Percentiles rank a stretch among this genome's conserved stretches.
phyloP scores from a whole-genome alignment of 2,113 vertebrate genomes.

The Pedetes capensis region DNA sequence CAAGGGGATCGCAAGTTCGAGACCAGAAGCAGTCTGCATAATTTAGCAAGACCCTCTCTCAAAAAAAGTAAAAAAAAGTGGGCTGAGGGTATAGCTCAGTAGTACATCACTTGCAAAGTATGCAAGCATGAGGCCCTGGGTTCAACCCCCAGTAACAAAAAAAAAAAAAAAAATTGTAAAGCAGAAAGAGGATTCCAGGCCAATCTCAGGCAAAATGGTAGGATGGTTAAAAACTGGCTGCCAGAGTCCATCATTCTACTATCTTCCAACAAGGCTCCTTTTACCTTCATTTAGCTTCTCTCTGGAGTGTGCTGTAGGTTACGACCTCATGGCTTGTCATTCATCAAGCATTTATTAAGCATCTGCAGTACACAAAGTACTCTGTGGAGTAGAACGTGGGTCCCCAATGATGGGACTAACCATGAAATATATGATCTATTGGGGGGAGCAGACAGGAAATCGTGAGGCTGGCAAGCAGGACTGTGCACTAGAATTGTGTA shows the following conservation, averaged over 20 bases:
- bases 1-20: too few relatives aligned
- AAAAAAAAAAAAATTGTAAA: too few relatives aligned
- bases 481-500: neutral
- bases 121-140: too few relatives aligned
- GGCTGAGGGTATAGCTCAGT: too few relatives aligned
- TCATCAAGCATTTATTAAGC: neutral
- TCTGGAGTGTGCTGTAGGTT: neutral
- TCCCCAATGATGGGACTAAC: neutral
- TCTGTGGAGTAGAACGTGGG: too few relatives aligned
- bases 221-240: neutral
- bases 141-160: too few relatives aligned
- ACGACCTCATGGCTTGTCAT: neutral
- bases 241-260: rapidly evolving
- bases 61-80: too few relatives aligned
- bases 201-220: neutral
- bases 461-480: neutral
- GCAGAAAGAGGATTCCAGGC: too few relatives aligned
- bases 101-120: too few relatives aligned
- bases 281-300: neutral
- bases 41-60: too few relatives aligned
- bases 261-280: neutral
- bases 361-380: neutral
- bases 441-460: neutral
- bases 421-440: neutral
- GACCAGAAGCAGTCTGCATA: too few relatives aligned